Evolutionary conservation across 2,888 invertebrate genomes (phyloP), one percentile per base, ranked within the genome.

Genomic region (Plebejus argus): DNA sequence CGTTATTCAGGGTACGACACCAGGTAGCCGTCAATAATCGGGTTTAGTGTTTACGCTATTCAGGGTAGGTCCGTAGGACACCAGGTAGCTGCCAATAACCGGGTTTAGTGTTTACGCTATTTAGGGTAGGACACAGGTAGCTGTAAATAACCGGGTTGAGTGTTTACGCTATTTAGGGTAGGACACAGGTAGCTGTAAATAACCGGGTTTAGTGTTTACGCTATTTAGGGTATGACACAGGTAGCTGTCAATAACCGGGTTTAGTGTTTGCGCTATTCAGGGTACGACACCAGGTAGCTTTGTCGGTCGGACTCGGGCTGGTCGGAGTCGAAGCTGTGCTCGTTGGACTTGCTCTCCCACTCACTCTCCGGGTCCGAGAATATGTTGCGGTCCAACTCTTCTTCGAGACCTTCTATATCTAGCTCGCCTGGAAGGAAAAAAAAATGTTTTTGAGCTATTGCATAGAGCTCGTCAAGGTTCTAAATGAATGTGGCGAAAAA

Each of bases 341-440:
- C 82, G 80, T 80, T 79, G 39, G 87, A 89, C 80, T 79, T 86
- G 53, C 83, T 84, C 70, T 89, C 91, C 96, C 96, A 96, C 83
- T 96, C 96, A 83, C 96, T 96, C 88, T 96, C 96, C 0, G 96
- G 96, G 84, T 96, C 96, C 0, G 96, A 96, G 88, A 96, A 96
- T 80, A 96, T 93, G 81, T 95, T 95, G 78, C 91, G 89, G 70
- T 96, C 95, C 28, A 94, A 86, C 7, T 95, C 86, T 7, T 93
- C 92, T 79, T 96, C 96, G 79, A 89, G 89, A 80, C 85, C 88
- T 20, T 91, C 89, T 78, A 89, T 82, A 78, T 92, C 90, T 15
- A 90, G 81, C 28, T 90, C 90, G 75, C 90, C 92, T 91, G 88
- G 4, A 81, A 82, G 70, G 33, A 78, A 76, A 18, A 76, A 58